phyloP scores from a whole-genome alignment of 2,113 vertebrate species.

The Podilymbus podiceps region DNA sequence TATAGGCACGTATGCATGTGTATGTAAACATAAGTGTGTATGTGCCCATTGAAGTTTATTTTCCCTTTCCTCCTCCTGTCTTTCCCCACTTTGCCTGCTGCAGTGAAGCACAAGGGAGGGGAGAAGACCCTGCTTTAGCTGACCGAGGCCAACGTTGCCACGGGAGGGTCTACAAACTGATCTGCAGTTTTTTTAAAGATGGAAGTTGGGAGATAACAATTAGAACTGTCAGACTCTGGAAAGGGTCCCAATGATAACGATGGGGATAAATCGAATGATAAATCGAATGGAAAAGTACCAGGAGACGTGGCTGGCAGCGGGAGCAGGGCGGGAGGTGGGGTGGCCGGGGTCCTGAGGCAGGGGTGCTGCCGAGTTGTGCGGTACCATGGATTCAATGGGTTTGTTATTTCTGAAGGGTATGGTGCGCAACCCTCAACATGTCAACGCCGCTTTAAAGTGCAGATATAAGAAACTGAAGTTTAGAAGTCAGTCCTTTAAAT shows the following conservation, averaged over 20 bases:
- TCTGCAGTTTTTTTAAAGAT: not conserved
- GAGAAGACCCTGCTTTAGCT: not conserved
- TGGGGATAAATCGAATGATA: not conserved
- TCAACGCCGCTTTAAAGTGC: not conserved
- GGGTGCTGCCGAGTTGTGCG: not conserved
- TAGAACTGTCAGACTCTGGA: not conserved
- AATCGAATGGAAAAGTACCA: not conserved
- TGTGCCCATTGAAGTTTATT: not conserved
- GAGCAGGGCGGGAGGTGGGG: not conserved
- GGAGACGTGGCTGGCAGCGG: not conserved
- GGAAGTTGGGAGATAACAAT: not conserved
- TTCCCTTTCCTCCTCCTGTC: not conserved
- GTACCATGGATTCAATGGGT: not conserved
- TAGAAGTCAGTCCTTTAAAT: not conserved
- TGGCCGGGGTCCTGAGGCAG: rapidly evolving
- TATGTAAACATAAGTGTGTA: not conserved
- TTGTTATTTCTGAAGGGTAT: not conserved
- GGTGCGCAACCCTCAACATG: not conserved
- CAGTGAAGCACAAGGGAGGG: not conserved
- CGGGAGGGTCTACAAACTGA: not conserved
- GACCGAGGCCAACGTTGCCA: not conserved
- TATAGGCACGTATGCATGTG: not conserved
- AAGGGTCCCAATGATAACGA: not conserved
- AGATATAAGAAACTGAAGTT: not conserved
- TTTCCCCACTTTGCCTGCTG: not conserved